These are phyloP conservation scores for Phrynocephalus versicolor DNA, from an alignment of 2,113 vertebrate genomes.

Conservation along the genomic window DNA sequence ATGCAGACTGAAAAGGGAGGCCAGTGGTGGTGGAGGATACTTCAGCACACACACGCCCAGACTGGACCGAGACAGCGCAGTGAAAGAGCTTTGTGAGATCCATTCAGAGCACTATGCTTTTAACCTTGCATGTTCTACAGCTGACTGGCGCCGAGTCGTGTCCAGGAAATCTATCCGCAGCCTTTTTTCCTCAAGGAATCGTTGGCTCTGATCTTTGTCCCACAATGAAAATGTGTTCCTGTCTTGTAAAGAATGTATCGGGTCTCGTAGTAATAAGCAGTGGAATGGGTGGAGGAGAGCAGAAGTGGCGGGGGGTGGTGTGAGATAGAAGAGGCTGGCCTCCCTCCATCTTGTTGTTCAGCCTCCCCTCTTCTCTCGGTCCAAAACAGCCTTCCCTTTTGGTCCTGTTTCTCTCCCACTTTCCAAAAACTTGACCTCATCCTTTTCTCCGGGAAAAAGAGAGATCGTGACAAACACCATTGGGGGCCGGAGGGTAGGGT, in stretches of 20 bases:
- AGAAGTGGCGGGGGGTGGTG: not conserved
- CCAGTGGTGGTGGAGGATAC: no score
- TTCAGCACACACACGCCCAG: no score
- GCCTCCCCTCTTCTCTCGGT: not conserved
- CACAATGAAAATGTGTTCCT: constrained; percentile 18
- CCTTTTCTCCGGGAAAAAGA: not conserved
- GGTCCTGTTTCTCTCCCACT: not conserved
- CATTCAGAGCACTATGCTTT: not conserved
- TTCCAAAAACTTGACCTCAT: constrained; percentile 19
- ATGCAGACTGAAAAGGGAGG: no score
- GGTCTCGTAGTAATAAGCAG: constrained; percentile 16
- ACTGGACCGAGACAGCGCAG: no score
- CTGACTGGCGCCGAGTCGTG: not conserved
- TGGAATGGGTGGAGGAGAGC: not conserved
- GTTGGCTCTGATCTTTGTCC: constrained; percentile 5
- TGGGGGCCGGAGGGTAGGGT: not conserved
- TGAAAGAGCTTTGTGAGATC: not conserved
- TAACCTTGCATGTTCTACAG: not conserved
- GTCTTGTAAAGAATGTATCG: constrained; percentile 10
- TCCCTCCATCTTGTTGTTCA: not conserved
- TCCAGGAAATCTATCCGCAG: constrained; percentile 2
- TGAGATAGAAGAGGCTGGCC: constrained; percentile 14
- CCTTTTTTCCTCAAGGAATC: constrained; percentile 15
- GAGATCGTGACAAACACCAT: not conserved
- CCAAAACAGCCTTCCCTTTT: not conserved